Conservation (phyloP, 2,797 vertebrate genomes). For the Oryzias dopingdopingensis region DNA sequence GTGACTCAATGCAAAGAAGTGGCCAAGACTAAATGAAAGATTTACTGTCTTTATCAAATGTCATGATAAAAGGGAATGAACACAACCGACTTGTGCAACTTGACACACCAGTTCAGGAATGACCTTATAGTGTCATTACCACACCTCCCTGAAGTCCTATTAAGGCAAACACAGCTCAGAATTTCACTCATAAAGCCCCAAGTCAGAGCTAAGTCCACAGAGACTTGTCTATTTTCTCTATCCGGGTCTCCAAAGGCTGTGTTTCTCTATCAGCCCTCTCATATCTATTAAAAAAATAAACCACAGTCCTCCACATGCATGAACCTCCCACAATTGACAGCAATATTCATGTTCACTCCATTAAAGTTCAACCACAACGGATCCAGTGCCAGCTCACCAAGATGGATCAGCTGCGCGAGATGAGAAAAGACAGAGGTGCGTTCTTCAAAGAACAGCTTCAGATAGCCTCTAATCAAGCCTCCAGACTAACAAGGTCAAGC, state of each 20-base stretch:
- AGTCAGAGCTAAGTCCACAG: slow-evolving; percentile 65
- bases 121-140: slow-evolving; percentile 65
- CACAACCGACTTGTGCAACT: slow-evolving; percentile 72
- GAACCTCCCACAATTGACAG: slow-evolving; percentile 61
- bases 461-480: slow-evolving; percentile 66
- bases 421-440: slow-evolving; percentile 63
- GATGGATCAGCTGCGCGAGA: slow-evolving; percentile 67
- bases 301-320: slow-evolving; percentile 51
- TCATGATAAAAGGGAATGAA: slow-evolving; percentile 62
- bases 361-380: slow-evolving; percentile 60
- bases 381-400: slow-evolving; percentile 70
- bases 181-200: slow-evolving; percentile 53
- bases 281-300: slow-evolving; percentile 72
- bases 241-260: slow-evolving; percentile 52
- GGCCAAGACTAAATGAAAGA: slow-evolving; percentile 29
- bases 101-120: slow-evolving; percentile 62
- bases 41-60: slow-evolving; percentile 55
- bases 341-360: slow-evolving; percentile 73
- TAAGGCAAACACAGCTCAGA: slow-evolving; percentile 62
- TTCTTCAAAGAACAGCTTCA: slow-evolving; percentile 62
- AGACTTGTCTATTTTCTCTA: slow-evolving; percentile 71
- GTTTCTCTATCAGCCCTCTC: slow-evolving; percentile 68
- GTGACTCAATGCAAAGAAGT: background rate
- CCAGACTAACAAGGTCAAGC: slow-evolving; percentile 71
- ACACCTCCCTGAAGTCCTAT: slow-evolving; percentile 67